Conservation (phyloP, 2,797 vertebrate species). For the Aselliscus stoliczkanus region DNA sequence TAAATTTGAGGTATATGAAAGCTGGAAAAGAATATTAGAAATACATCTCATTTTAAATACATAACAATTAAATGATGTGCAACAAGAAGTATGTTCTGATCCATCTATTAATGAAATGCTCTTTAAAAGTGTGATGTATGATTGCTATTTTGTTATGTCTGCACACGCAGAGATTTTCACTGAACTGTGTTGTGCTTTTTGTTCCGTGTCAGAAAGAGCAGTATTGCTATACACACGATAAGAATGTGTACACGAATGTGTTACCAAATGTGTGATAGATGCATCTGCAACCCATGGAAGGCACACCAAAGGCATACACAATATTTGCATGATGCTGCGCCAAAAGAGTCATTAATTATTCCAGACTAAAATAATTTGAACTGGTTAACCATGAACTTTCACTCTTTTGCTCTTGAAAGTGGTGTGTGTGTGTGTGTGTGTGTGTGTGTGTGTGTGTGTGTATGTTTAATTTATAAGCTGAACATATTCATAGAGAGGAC, state of each 20-base stretch:
- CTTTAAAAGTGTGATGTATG: slow-evolving; percentile 74
- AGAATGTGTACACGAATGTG: neutral
- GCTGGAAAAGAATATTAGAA: slow-evolving; percentile 68
- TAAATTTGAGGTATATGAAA: slow-evolving; percentile 80
- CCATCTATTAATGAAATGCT: slow-evolving; percentile 80
- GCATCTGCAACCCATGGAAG: neutral
- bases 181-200: slow-evolving; percentile 54
- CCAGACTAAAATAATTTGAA: neutral
- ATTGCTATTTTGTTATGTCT: slow-evolving; percentile 56
- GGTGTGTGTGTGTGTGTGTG: neutral
- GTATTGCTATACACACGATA: neutral
- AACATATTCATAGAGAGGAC: neutral
- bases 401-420: neutral
- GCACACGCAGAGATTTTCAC: slow-evolving; percentile 50
- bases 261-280: neutral
- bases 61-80: slow-evolving; percentile 79
- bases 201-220: slow-evolving; percentile 47
- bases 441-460: neutral
- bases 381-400: neutral
- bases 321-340: neutral
- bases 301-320: neutral
- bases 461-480: neutral
- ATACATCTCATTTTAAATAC: slow-evolving; percentile 76
- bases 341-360: neutral
- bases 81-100: slow-evolving; percentile 70